Conservation (phyloP, 2,113 vertebrate genomes). For the Ia io region DNA sequence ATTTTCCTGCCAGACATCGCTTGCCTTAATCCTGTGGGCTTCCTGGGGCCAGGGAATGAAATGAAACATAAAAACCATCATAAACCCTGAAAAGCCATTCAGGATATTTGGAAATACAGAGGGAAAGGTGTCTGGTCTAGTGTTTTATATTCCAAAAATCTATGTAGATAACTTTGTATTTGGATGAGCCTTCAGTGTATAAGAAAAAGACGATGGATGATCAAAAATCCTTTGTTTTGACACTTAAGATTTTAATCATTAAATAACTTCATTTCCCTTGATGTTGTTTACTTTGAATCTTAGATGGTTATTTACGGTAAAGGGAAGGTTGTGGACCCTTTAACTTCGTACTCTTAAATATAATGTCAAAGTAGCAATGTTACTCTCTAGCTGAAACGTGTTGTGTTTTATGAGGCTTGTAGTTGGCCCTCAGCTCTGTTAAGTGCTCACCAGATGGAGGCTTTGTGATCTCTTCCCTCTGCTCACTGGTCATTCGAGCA, state of each 20-base stretch:
- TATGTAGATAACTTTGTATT: neutral
- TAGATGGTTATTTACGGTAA: neutral
- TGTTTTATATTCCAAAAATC: neutral
- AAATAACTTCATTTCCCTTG: neutral
- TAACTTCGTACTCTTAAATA: neutral
- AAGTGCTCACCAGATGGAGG: neutral
- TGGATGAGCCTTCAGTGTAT: neutral
- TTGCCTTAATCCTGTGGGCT: constrained; percentile 15
- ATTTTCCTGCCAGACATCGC: neutral
- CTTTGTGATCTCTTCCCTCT: neutral
- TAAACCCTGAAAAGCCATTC: neutral
- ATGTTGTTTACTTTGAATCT: neutral
- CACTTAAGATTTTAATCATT: neutral
- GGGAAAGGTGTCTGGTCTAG: neutral
- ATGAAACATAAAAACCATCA: neutral
- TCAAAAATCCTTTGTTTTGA: neutral
- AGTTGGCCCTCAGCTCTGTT: neutral
- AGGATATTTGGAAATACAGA: neutral
- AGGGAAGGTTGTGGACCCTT: neutral
- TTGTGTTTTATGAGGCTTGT: neutral
- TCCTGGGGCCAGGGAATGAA: neutral
- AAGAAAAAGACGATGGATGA: neutral
- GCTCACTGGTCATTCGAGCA: neutral
- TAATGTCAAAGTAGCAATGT: neutral
- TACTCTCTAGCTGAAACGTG: neutral